A percentile compares a stretch with the other conserved stretches of the same genome.
Evolutionary conservation across 1,140 invertebrate genomes (phyloP).

Genomic region (Chlorops oryzae): DNA sequence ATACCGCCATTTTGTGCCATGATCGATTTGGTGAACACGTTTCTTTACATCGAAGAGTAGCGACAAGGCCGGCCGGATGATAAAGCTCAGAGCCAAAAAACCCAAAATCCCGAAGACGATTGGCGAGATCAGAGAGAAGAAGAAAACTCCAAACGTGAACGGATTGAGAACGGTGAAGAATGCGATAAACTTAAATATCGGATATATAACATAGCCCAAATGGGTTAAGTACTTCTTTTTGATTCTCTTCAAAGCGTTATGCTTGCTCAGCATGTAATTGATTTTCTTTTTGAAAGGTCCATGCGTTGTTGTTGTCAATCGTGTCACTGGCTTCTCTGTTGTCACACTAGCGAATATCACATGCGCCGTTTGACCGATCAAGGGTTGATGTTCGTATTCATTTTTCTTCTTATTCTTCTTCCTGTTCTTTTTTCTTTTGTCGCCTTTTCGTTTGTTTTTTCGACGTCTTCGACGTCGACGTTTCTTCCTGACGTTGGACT

Average conservation of each 20-base stretch:
- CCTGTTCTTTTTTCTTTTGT: no score
- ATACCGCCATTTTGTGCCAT: constrained; percentile 16
- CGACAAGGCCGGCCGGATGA: constrained; percentile 36
- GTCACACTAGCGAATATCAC: no score
- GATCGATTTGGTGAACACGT: constrained; percentile 30
- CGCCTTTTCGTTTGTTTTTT: no score
- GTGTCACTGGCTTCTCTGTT: constrained; percentile 23
- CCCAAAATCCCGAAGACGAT: constrained; percentile 39
- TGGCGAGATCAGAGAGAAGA: constrained; percentile 35
- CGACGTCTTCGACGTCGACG: no score
- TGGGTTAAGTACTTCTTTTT: constrained; percentile 41
- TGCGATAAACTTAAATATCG: constrained; percentile 40
- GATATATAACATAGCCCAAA: constrained; percentile 37
- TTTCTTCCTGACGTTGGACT: no score
- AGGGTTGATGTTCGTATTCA: no score
- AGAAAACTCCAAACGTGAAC: constrained; percentile 38
- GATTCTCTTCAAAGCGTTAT: constrained; percentile 38
- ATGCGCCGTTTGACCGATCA: no score
- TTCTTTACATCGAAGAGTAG: constrained; percentile 36
- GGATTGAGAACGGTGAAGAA: constrained; percentile 44
- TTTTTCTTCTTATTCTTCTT: no score
- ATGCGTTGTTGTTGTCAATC: constrained; percentile 13
- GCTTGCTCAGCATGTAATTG: constrained; percentile 37
- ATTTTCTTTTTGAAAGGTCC: constrained; percentile 27
- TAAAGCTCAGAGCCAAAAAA: constrained; percentile 34